Evolutionary conservation across 2,888 invertebrate genomes (phyloP).

Genomic region (Anodontia alba): DNA sequence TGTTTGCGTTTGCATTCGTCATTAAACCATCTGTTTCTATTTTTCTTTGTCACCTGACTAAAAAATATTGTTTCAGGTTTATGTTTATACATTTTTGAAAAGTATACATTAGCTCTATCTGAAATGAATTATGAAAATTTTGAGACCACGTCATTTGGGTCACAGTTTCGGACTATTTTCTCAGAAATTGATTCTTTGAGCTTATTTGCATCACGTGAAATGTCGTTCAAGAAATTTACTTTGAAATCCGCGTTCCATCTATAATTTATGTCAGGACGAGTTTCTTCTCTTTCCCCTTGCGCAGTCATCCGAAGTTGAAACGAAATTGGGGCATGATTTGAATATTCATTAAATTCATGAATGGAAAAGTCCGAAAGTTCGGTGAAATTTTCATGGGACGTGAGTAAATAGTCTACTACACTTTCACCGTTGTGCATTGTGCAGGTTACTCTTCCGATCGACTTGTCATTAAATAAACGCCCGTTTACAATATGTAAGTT

Average conservation of each 20-base stretch:
- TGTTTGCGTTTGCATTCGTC: neutral
- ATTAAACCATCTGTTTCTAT: neutral
- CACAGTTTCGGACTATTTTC: neutral
- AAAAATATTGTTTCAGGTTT: neutral
- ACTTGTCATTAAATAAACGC: neutral
- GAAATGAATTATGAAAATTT: neutral
- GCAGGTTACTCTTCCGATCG: conserved; percentile 10
- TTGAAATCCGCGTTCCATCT: neutral
- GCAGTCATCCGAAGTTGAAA: neutral
- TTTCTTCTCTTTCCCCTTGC: no score
- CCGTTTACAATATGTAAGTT: conserved; percentile 26
- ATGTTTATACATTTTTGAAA: neutral
- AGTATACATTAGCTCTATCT: neutral
- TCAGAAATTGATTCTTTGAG: neutral
- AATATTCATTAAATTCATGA: conserved; percentile 22
- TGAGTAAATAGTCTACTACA: conserved; percentile 16
- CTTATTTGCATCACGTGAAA: neutral
- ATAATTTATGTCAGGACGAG: neutral
- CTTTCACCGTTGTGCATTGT: conserved; percentile 25
- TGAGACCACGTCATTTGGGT: neutral
- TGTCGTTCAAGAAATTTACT: neutral
- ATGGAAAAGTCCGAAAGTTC: neutral
- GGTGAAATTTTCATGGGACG: neutral
- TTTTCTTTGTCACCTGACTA: neutral
- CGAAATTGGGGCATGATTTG: conserved; percentile 8